Base-by-base conservation (phyloP, 2,113 vertebrate species). In the Beaufortia kweichowensis region DNA sequence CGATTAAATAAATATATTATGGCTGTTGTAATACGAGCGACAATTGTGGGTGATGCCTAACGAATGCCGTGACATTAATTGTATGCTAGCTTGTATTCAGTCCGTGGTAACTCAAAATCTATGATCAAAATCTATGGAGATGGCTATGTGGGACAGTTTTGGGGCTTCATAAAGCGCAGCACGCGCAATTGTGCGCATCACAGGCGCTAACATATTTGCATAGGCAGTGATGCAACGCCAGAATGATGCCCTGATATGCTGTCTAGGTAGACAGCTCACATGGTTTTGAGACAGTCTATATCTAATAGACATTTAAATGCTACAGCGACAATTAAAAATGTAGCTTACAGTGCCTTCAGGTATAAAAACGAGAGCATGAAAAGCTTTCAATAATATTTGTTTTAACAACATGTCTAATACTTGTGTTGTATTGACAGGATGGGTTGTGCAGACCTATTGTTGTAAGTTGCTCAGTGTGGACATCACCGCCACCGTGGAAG, bases 401-500 rank as follows among this genome's bases (percentile, higher is more conserved):
- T 19, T 7, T 1, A 29, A 62, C 3, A 63, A 62, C 43, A 15
- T 43, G 11, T 35, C 33, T 35, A 35, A 55, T 24, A 23, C 28
- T 14, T 50, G 65, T 71, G 19, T 70, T 39, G 24, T 71, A 15
- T 78, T 21, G 1, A 21, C 77, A 86, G 84, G 75, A 77, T 82
- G 78, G 69, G 78, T 62, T 50, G 79, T 79, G 79, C 78, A 77
- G 78, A 75, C 69, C 59, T 77, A 59, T 26, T 82, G 76, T 77
- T 85, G 77, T 83, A 85, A 75, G 75, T 83, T 79, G 78, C 77
- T 79, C 71, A 79, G 82, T 69, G 57, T 82, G 78, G 83, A 84
- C 39, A 79, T 79, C 68, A 84, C 77, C 83, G 73, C 78, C 84
- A 84, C 80, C 79, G 87, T 86, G 85, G 87, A 87, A 82, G 78